phyloP scores from a whole-genome alignment of 2,888 invertebrate species.

The Ectemnius lituratus region DNA sequence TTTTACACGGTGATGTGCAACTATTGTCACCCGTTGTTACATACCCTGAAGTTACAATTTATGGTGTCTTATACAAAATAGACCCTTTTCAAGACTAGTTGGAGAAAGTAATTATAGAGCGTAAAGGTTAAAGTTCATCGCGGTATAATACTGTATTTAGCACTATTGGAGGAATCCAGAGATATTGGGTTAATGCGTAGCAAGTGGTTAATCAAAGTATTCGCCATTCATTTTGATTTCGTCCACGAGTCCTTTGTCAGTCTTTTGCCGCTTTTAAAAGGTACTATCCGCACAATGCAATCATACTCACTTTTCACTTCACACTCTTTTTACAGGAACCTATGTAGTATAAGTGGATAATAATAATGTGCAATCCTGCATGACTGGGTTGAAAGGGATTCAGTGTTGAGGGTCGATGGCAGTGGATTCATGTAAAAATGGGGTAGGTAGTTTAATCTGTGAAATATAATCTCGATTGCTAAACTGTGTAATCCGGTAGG shows the following conservation, averaged over 20 bases:
- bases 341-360: not conserved
- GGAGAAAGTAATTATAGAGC: too few species aligned
- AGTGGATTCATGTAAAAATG: constrained; percentile 10
- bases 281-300: not conserved
- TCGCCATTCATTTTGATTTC: not conserved
- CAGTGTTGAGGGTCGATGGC: not conserved
- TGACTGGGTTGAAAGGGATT: not conserved
- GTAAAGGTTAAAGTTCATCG: not conserved
- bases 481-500: constrained; percentile 28
- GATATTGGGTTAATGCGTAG: not conserved
- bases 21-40: too few species aligned
- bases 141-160: not conserved
- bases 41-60: too few species aligned
- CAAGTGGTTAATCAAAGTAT: constrained; percentile 5
- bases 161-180: not conserved
- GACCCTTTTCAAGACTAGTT: too few species aligned
- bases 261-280: not conserved
- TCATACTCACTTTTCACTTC: not conserved
- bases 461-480: constrained; percentile 28
- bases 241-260: not conserved
- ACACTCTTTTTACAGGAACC: not conserved
- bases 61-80: too few species aligned
- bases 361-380: not conserved
- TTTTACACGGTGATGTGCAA: too few species aligned
- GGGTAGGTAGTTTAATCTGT: constrained; percentile 27